phyloP scores from a whole-genome alignment of 2,113 vertebrate genomes.

The Cettia cetti region DNA sequence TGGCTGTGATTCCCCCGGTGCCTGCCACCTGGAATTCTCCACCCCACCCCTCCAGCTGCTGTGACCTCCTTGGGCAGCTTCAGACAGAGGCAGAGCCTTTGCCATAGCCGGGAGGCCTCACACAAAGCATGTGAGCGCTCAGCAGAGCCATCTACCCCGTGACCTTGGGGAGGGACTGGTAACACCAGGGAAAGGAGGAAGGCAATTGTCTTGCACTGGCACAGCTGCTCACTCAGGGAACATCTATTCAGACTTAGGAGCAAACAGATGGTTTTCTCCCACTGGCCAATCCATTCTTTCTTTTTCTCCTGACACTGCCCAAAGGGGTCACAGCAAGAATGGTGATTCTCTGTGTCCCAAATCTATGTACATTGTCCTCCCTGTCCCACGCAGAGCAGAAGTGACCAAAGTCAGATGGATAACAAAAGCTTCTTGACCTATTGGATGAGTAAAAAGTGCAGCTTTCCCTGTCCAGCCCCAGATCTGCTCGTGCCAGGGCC shows the following conservation, averaged over 20 bases:
- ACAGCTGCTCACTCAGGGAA: not conserved
- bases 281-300: not conserved
- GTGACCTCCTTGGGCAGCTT: not conserved
- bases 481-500: not conserved
- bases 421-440: not conserved
- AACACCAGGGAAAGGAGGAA: not conserved
- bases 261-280: constrained; percentile 18
- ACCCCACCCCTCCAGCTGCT: not conserved
- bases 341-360: not conserved
- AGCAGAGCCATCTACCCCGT: not conserved
- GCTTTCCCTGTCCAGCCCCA: not conserved
- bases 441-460: not conserved
- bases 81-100: not conserved
- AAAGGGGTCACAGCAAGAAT: not conserved
- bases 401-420: not conserved
- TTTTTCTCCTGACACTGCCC: not conserved
- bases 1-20: not conserved
- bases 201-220: not conserved
- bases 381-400: not conserved
- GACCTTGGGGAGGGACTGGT: not conserved
- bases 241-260: not conserved
- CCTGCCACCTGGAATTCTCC: not conserved
- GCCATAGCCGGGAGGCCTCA: fast-evolving
- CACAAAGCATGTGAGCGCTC: not conserved
- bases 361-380: not conserved